Conservation (phyloP, 1,140 invertebrate genomes). For the Calliphora vicina region DNA sequence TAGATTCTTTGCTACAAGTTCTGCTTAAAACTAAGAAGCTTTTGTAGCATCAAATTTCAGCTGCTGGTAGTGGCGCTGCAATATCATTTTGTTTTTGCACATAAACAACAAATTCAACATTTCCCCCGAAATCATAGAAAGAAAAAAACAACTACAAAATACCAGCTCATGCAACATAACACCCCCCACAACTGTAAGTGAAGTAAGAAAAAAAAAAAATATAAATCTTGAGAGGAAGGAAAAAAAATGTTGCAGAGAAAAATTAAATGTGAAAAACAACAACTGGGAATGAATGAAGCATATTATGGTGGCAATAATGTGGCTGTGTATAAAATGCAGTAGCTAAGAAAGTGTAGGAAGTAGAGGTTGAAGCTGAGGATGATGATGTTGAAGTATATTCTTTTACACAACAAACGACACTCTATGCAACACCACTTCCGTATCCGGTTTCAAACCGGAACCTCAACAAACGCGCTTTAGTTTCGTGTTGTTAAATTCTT, state of each 20-base stretch:
- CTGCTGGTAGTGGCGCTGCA: too few relatives aligned
- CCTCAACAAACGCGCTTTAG: background rate
- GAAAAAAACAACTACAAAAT: background rate
- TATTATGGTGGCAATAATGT: too few relatives aligned
- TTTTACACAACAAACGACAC: conserved; percentile 2
- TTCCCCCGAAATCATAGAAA: too few relatives aligned
- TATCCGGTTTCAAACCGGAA: conserved; percentile 37
- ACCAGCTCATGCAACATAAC: background rate
- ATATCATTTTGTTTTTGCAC: background rate
- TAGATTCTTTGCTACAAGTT: background rate
- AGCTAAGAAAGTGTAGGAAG: too few relatives aligned
- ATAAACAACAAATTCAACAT: background rate
- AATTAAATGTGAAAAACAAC: background rate
- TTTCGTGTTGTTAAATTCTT: background rate
- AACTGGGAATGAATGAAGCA: background rate
- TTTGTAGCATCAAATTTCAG: conserved; percentile 9
- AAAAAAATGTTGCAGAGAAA: background rate
- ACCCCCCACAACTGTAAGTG: background rate
- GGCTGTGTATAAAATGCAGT: too few relatives aligned
- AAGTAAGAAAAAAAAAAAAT: background rate
- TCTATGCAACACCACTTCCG: conserved; percentile 29
- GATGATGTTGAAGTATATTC: background rate
- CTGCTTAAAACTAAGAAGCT: conserved; percentile 5
- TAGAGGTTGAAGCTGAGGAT: background rate
- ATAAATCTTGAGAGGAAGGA: background rate